Base-by-base conservation (phyloP, 2,113 vertebrate genomes). In the Platycercus adscitus region DNA sequence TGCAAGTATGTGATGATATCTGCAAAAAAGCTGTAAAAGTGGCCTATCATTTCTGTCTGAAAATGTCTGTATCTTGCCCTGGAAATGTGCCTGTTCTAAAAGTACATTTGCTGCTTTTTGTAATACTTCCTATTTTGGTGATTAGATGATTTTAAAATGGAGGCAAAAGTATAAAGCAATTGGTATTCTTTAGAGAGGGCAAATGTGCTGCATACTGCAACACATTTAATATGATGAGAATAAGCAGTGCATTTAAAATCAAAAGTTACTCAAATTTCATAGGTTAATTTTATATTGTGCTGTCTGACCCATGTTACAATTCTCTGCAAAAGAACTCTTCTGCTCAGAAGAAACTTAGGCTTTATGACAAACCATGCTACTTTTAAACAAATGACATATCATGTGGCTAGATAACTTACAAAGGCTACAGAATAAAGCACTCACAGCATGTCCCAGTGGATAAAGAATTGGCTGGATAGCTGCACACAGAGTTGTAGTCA, bases 171-270 rank as follows among this genome's bases (percentile, higher is more conserved):
- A 3, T 33, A 13, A 53, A 86, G 2, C 18, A 43, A 31, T 31
- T 84, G 0, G 3, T 7, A 63, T 85, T 71, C 29, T 88, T 25
- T 69, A 13, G 8, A 76, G 23, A 76, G 17, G 9, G 53, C 14
- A n/a, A 33, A 19, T 29, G 17, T 33, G 12, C 44, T 70, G 11
- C 9, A 28, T 47, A 10, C 58, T 85, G 33, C n/a, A 75, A 21
- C 13, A 23, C 10, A 15, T 63, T 49, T 50, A 37, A 25, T 50
- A 31, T 28, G 19, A 43, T 58, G 7, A 61, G 2, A 63, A 39
- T 26, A 43, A 0, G 0, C 8, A 66, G 8, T 47, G 71, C 2
- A 6, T 56, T 58, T 58, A 23, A 0, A 73, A 63, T 66, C 52
- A 79, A 80, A 85, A 63, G 2, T 70, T 81, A 39, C 10, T 78